Conservation (phyloP, 1,140 invertebrate genomes). For the Periplaneta americana region DNA sequence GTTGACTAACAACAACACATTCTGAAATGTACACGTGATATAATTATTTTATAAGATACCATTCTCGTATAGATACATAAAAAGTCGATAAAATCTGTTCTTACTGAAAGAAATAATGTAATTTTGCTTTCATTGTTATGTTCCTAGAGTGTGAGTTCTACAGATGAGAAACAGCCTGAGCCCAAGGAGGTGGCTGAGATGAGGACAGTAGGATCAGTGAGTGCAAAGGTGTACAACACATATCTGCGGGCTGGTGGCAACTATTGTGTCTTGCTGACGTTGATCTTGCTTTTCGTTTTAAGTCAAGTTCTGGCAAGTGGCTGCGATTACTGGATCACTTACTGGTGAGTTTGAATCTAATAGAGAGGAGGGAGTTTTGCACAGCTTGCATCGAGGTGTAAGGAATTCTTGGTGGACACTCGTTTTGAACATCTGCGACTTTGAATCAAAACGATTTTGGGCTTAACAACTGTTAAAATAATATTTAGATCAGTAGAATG, state of each 20-base stretch:
- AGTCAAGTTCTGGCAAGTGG: constrained; percentile 42
- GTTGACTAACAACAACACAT: too few relatives aligned
- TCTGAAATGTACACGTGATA: too few relatives aligned
- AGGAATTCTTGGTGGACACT: too few relatives aligned
- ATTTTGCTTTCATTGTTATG: background rate
- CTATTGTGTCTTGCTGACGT: constrained; percentile 38
- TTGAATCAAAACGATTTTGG: too few relatives aligned
- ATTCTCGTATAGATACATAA: background rate
- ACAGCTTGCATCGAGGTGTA: too few relatives aligned
- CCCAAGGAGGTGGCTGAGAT: background rate
- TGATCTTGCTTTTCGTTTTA: constrained; percentile 41
- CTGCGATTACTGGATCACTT: constrained; percentile 54
- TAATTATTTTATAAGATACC: background rate
- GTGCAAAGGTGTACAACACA: constrained; percentile 36
- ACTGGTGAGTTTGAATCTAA: too few relatives aligned
- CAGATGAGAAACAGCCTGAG: background rate
- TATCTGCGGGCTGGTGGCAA: constrained; percentile 51
- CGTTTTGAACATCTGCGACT: too few relatives aligned
- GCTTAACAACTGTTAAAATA: too few relatives aligned
- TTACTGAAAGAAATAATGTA: constrained; percentile 33
- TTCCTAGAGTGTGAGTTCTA: background rate
- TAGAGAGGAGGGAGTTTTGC: too few relatives aligned
- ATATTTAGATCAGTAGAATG: too few relatives aligned
- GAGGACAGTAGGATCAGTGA: background rate
- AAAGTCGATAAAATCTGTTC: constrained; percentile 33